Percentiles rank a stretch among this genome's conserved stretches.
Conservation (phyloP, 2,888 invertebrate genomes). For the Drosophila barbarae region DNA sequence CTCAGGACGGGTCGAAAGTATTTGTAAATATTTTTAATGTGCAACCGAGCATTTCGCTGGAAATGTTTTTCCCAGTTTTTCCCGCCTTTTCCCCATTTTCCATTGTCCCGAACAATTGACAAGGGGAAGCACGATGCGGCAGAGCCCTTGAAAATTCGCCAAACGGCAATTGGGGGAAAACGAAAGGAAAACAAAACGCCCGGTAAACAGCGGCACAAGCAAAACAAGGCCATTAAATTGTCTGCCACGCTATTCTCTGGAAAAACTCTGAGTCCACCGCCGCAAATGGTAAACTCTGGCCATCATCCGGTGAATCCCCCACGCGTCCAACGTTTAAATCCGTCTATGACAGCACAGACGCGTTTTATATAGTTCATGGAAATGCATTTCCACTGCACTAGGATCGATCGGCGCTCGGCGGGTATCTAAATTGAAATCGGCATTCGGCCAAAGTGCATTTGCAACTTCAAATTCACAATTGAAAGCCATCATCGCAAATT, state of each 20-base stretch:
- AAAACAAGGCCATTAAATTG: constrained; percentile 53
- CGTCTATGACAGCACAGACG: constrained; percentile 28
- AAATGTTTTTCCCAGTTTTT: constrained; percentile 56
- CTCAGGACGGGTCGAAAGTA: constrained; percentile 43
- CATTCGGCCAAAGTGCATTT: constrained; percentile 68
- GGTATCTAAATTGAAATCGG: constrained; percentile 69
- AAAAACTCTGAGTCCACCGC: constrained; percentile 42
- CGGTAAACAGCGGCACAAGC: constrained; percentile 43
- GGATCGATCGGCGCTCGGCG: constrained; percentile 6
- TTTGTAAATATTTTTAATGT: constrained; percentile 65
- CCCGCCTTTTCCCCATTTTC: constrained; percentile 14
- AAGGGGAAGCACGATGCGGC: constrained; percentile 20
- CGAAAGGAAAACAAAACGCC: constrained; percentile 44
- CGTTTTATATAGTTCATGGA: constrained; percentile 24
- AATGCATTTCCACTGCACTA: constrained; percentile 44
- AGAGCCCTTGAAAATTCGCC: constrained; percentile 25
- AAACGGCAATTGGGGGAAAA: constrained; percentile 41
- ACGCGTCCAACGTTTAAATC: constrained; percentile 12
- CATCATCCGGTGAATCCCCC: constrained; percentile 40
- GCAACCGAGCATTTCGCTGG: constrained; percentile 54
- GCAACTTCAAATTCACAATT: constrained; percentile 59
- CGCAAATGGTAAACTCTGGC: constrained; percentile 29
- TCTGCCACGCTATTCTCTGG: constrained; percentile 35
- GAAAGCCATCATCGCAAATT: constrained; percentile 43
- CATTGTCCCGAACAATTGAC: neutral